phyloP scores from a whole-genome alignment of 2,888 invertebrate genomes.

The Thelaira solivaga region DNA sequence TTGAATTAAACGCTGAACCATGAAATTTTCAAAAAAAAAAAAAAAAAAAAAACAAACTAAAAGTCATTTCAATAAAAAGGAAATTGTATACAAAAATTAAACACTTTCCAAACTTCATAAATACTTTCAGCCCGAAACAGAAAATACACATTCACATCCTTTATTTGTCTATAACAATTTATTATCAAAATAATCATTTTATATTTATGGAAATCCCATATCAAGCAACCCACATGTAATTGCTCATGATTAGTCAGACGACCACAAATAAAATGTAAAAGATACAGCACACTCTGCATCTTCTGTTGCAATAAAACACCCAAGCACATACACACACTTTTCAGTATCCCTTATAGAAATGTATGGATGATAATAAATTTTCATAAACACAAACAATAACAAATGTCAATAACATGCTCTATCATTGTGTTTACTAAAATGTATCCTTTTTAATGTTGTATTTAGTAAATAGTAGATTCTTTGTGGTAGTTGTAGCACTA shows the following conservation, averaged over 20 bases:
- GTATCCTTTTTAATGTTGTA: conserved; percentile 31
- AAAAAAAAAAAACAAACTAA: too few relatives aligned
- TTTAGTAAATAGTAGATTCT: conserved; percentile 1
- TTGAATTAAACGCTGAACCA: too few relatives aligned
- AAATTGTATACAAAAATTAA: neutral
- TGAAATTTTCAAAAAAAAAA: too few relatives aligned
- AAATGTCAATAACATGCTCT: conserved; percentile 45
- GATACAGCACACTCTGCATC: neutral
- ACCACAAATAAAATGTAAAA: neutral
- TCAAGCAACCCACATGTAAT: conserved; percentile 13
- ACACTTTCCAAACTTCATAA: neutral
- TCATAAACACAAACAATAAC: conserved; percentile 41
- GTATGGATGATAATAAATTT: conserved; percentile 43
- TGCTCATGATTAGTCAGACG: conserved; percentile 22
- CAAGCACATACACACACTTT: too few relatives aligned
- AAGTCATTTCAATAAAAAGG: neutral
- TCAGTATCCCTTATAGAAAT: neutral
- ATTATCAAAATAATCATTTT: conserved; percentile 9
- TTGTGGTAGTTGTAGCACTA: neutral
- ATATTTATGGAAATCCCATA: conserved; percentile 4
- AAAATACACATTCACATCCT: neutral
- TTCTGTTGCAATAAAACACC: neutral
- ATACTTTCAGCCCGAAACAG: neutral
- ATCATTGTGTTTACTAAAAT: conserved; percentile 29
- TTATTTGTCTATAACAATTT: conserved; percentile 23